phyloP scores from a whole-genome alignment of 1,140 invertebrate genomes.

The Hirudo medicinalis region DNA sequence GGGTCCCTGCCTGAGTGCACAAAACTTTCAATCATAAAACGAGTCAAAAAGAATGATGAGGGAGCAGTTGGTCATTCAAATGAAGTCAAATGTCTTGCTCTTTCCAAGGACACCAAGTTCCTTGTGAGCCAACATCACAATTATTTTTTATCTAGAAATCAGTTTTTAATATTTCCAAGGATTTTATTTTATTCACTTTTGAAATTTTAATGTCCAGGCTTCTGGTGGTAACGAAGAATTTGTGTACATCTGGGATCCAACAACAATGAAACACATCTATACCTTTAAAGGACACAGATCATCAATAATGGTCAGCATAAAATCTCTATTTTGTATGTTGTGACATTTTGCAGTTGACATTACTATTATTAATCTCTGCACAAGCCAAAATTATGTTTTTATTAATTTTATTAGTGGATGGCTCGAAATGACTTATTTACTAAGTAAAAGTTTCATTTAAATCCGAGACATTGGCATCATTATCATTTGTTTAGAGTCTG shows the following conservation, averaged over 20 bases:
- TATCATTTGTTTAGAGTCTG: slow-evolving; percentile 54
- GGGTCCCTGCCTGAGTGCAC: slow-evolving; percentile 38
- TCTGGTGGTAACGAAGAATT: slow-evolving; percentile 60
- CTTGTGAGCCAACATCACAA: slow-evolving; percentile 47
- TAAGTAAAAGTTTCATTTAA: slow-evolving; percentile 17
- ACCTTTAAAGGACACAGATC: slow-evolving; percentile 52
- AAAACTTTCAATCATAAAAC: slow-evolving; percentile 25
- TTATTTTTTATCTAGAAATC: not conserved
- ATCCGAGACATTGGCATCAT: slow-evolving; percentile 1
- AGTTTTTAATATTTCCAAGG: not conserved
- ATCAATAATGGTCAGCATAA: slow-evolving; percentile 41
- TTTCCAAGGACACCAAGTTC: slow-evolving; percentile 71
- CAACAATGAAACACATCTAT: slow-evolving; percentile 60
- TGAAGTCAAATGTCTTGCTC: slow-evolving; percentile 56
- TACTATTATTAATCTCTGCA: not conserved
- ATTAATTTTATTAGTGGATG: too few relatives aligned
- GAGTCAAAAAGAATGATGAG: not conserved
- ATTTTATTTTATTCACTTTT: not conserved
- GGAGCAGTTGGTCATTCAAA: slow-evolving; percentile 42
- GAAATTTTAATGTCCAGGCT: slow-evolving; percentile 40
- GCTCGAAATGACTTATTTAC: not conserved
- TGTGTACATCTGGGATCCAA: slow-evolving; percentile 71
- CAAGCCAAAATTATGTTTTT: not conserved
- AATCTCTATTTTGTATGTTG: not conserved
- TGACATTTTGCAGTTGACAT: slow-evolving; percentile 3